Base-by-base conservation (phyloP, 30 jellyfish, hydroid and myxozoan genomes). In the Chrysaora quinquecirrha region DNA sequence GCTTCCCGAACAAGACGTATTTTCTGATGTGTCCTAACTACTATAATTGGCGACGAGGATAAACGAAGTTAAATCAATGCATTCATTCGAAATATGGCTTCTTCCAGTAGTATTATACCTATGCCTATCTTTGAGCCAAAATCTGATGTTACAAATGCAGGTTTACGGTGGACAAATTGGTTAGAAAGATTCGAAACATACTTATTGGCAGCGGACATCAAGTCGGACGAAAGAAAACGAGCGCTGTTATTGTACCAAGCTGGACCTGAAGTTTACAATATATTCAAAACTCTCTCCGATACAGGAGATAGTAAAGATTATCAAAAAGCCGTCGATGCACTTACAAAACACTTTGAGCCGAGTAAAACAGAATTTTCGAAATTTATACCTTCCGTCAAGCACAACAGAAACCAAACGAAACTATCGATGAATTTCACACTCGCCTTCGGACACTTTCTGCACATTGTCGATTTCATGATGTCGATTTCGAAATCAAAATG, bases 111-210 rank as follows among this genome's bases (percentile, higher is more conserved):
- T 76, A 58, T 52, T 50, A 24, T n/a, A n/a, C n/a, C n/a, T n/a
- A n/a, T n/a, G n/a, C n/a, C n/a, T n/a, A n/a, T n/a, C n/a, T n/a
- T n/a, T 76, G 78, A 76, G 78, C 87, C 87, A n/a, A 50, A 58
- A 76, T 20, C 64, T 3, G 87, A 76, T 58, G 78, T 64, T 10
- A 76, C 65, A 20, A 76, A 76, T 65, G 58, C 87, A 16, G 79
- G 87, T 19, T 76, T 78, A 21, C 12, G 78, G 58, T 76, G 87
- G 78, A 76, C 64, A 31, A 19, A 1, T 12, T 76, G 78, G 77
- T 31, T 76, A 7, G 89, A 78, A 65, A 58, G 90, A 64, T 79
- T 79, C 62, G 82, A 79, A 79, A 79, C 82, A 43, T 60, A 63
- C 72, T 28, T 79, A 21, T 43, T 79, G 11, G 90, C 82, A 27